Evolutionary conservation across 1,140 invertebrate species (phyloP).

Genomic region (Drosophila sproati): DNA sequence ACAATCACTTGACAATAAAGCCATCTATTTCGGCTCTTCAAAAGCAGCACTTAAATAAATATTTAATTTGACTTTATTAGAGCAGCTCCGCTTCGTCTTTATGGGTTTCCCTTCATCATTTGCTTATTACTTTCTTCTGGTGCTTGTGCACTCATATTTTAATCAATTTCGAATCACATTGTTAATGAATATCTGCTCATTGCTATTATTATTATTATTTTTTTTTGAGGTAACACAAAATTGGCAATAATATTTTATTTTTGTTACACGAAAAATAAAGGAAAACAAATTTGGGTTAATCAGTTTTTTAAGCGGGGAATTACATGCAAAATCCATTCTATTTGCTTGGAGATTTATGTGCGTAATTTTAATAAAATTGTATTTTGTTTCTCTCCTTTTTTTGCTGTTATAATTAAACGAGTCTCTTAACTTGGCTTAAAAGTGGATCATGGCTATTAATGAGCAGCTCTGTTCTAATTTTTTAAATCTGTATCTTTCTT

Average conservation of each 20-base stretch:
- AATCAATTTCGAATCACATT: slow-evolving; percentile 47
- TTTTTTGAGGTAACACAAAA: slow-evolving; percentile 3
- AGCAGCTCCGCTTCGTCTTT: slow-evolving; percentile 13
- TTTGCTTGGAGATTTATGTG: not conserved
- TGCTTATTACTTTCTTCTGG: slow-evolving; percentile 12
- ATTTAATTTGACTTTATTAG: not conserved
- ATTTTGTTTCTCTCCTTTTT: slow-evolving; percentile 12
- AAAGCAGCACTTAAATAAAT: not conserved
- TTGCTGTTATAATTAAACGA: slow-evolving; percentile 46
- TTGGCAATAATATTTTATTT: not conserved
- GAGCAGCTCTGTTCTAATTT: slow-evolving; percentile 32
- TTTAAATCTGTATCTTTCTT: slow-evolving; percentile 31
- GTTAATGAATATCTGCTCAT: slow-evolving; percentile 46
- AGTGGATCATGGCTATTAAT: slow-evolving; percentile 74
- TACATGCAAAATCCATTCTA: slow-evolving; percentile 5
- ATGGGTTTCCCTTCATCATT: slow-evolving; percentile 11
- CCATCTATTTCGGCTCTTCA: too few relatives aligned
- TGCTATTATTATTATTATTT: slow-evolving; percentile 14
- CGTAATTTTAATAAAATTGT: slow-evolving; percentile 43
- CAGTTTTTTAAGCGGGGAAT: not conserved
- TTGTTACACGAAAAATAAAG: too few relatives aligned
- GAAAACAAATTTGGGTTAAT: slow-evolving; percentile 38
- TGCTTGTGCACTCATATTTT: slow-evolving; percentile 38
- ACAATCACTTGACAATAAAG: too few relatives aligned
- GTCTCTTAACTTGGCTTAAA: slow-evolving; percentile 28